A percentile compares a stretch with the other conserved stretches of the same genome.
phyloP scores from a whole-genome alignment of 1,140 invertebrate species.

The Ceratitis capitata region DNA sequence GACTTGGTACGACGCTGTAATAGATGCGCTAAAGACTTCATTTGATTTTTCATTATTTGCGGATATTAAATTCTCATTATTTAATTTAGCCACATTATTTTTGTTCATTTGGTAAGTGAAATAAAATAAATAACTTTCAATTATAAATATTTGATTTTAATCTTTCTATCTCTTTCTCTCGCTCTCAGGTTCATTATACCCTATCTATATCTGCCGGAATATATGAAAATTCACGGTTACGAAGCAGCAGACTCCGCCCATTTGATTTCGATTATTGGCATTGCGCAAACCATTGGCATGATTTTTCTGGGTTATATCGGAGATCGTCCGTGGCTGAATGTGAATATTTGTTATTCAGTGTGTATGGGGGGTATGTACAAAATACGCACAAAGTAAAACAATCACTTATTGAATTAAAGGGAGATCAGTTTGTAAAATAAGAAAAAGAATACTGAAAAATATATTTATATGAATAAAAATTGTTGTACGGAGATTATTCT shows the following conservation, averaged over 20 bases:
- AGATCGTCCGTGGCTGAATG: constrained; percentile 86
- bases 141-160: not conserved
- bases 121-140: not conserved
- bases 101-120: constrained; percentile 79
- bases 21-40: constrained; percentile 77
- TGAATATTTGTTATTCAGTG: constrained; percentile 80
- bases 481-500: too few species aligned
- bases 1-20: constrained; percentile 80
- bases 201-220: constrained; percentile 87
- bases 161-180: not conserved
- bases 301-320: constrained; percentile 89
- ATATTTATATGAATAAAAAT: too few species aligned
- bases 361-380: constrained; percentile 72
- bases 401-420: too few species aligned
- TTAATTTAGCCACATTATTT: constrained; percentile 84
- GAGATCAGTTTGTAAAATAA: too few species aligned
- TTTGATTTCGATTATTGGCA: constrained; percentile 83
- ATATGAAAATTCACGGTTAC: constrained; percentile 72
- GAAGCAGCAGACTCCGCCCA: constrained; percentile 77
- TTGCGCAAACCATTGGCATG: constrained; percentile 90
- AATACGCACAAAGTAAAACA: too few species aligned
- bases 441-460: too few species aligned
- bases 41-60: constrained; percentile 82
- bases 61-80: constrained; percentile 81
- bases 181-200: constrained; percentile 79